Percentiles rank a stretch among this genome's conserved stretches.
These are phyloP conservation scores for Aplocera efformata DNA, from an alignment of 2,888 invertebrate genomes.

Conservation along the genomic window DNA sequence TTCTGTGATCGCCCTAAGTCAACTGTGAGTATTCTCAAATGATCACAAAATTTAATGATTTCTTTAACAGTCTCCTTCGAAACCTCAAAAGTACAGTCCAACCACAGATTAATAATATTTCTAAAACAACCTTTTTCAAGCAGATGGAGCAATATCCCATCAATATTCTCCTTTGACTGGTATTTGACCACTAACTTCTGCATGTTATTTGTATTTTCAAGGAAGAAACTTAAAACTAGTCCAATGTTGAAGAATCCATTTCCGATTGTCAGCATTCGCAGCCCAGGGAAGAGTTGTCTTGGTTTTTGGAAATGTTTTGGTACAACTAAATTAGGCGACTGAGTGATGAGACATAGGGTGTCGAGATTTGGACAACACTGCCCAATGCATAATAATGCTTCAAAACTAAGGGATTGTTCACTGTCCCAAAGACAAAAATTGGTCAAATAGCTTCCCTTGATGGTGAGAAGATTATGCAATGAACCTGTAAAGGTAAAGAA, in stretches of 20 bases:
- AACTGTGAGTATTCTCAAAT: slow-evolving; percentile 61
- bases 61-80: slow-evolving; percentile 59
- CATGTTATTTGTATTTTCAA: slow-evolving; percentile 59
- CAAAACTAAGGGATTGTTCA: slow-evolving; percentile 62
- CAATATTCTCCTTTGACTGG: slow-evolving; percentile 63
- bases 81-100: slow-evolving; percentile 71
- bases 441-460: slow-evolving; percentile 66
- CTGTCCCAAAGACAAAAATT: slow-evolving; percentile 73
- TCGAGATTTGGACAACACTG: slow-evolving; percentile 62
- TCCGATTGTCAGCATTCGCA: slow-evolving; percentile 63
- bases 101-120: slow-evolving; percentile 60
- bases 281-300: slow-evolving; percentile 54
- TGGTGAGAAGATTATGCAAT: slow-evolving; percentile 55
- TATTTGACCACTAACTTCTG: slow-evolving; percentile 65
- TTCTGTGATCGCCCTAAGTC: slow-evolving; percentile 55
- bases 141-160: slow-evolving; percentile 53
- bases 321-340: slow-evolving; percentile 58
- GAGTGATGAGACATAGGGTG: slow-evolving; percentile 66
- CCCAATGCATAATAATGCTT: slow-evolving; percentile 62
- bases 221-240: slow-evolving; percentile 59
- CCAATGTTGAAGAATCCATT: slow-evolving; percentile 66
- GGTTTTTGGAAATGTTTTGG: slow-evolving; percentile 56
- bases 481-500: slow-evolving; percentile 69
- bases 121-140: slow-evolving; percentile 58
- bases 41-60: slow-evolving; percentile 59